phyloP scores from a whole-genome alignment of 2,113 vertebrate species.

The Mormyrus lacerda region DNA sequence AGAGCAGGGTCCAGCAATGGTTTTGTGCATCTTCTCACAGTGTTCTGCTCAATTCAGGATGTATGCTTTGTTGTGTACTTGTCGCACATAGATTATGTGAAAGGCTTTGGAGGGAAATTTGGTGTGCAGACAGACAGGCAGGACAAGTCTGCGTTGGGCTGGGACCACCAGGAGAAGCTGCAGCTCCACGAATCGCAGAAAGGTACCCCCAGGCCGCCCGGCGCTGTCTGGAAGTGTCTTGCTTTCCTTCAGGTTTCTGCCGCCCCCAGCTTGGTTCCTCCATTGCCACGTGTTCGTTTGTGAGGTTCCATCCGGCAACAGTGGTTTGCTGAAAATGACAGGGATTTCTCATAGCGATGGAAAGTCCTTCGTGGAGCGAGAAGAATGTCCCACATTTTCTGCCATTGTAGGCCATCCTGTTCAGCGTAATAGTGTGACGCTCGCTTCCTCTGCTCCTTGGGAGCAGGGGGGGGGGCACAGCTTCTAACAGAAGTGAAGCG shows the following conservation, averaged over 20 bases:
- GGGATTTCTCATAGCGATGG: neutral
- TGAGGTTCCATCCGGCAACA: neutral
- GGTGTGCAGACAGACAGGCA: slow-evolving; percentile 92
- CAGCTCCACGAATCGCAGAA: slow-evolving; percentile 95
- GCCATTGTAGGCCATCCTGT: neutral
- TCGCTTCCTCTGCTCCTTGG: neutral
- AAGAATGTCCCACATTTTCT: neutral
- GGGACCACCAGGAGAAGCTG: slow-evolving; percentile 95
- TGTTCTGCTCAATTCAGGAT: neutral
- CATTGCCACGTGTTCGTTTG: neutral
- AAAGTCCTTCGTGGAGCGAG: neutral
- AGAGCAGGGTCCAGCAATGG: neutral
- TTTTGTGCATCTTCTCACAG: neutral
- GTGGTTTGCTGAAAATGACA: neutral
- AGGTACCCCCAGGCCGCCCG: slow-evolving; percentile 59
- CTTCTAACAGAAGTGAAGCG: neutral
- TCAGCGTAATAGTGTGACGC: neutral
- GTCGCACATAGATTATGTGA: slow-evolving; percentile 75
- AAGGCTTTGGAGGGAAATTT: slow-evolving; percentile 96
- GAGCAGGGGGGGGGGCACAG: neutral
- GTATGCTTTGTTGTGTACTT: neutral
- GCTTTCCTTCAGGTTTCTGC: neutral
- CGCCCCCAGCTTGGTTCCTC: no score
- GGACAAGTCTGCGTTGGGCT: slow-evolving; percentile 90
- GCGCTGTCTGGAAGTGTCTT: neutral